Conservation (phyloP, 2,113 vertebrate species). For the Myotis yumanensis region DNA sequence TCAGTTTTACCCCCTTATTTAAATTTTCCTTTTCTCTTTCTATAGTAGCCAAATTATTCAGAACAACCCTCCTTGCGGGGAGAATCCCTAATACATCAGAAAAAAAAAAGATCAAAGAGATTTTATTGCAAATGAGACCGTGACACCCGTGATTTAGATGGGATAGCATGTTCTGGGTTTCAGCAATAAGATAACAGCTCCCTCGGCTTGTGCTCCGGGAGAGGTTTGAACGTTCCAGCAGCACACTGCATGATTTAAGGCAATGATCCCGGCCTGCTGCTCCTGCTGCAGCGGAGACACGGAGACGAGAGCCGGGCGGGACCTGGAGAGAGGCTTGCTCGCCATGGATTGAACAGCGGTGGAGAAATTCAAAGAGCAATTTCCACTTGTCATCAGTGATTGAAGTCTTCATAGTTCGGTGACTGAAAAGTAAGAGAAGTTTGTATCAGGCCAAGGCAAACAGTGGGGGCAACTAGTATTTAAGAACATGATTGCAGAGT, state of each 20-base stretch:
- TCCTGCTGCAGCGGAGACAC: conserved; percentile 14
- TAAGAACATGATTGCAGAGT: neutral
- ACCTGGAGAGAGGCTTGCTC: conserved; percentile 18
- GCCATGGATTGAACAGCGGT: neutral
- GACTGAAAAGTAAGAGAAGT: neutral
- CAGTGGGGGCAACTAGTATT: neutral
- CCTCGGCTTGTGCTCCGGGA: conserved; percentile 66
- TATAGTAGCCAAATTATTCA: conserved; percentile 39
- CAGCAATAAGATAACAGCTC: conserved; percentile 56
- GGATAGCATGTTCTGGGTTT: conserved; percentile 59
- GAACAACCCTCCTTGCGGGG: neutral
- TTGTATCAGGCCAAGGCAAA: conserved; percentile 47
- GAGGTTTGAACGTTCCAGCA: conserved; percentile 47
- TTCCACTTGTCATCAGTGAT: neutral
- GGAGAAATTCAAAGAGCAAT: conserved; percentile 48
- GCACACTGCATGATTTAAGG: conserved; percentile 63
- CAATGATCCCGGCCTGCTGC: conserved; percentile 43
- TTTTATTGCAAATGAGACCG: conserved; percentile 50
- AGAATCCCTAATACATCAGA: neutral
- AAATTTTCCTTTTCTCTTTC: conserved; percentile 31
- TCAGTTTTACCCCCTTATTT: neutral
- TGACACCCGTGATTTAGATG: conserved; percentile 52
- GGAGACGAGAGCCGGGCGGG: neutral
- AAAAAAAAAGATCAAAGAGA: conserved; percentile 55
- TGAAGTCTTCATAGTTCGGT: conserved; percentile 2